Conservation (phyloP, 2,113 vertebrate species). For the Bagarius yarrelli region DNA sequence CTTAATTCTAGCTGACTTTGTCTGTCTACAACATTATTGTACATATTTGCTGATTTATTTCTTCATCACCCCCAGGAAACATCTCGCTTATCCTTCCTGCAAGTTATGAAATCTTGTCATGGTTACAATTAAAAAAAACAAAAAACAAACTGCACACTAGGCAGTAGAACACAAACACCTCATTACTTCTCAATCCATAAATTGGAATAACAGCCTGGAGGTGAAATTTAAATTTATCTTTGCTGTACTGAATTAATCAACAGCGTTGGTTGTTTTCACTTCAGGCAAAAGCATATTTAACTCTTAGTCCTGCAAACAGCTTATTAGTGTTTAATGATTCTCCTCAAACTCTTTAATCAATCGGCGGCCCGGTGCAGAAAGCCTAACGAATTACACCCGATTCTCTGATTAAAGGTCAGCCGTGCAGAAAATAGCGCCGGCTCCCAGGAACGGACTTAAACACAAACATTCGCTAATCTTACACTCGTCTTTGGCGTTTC, state of each 20-base stretch:
- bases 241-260: conserved; percentile 34
- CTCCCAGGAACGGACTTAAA: background rate
- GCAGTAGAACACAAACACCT: background rate
- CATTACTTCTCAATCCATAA: conserved; percentile 24
- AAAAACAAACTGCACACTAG: background rate
- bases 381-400: conserved; percentile 13
- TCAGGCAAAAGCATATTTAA: conserved; percentile 28
- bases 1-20: too few relatives aligned
- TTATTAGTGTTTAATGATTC: conserved; percentile 41
- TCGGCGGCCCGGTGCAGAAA: background rate
- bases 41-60: too few relatives aligned
- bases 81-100: background rate
- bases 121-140: background rate
- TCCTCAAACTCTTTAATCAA: conserved; percentile 33
- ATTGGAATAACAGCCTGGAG: conserved; percentile 18
- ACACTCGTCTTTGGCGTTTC: too few relatives aligned
- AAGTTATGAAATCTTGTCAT: background rate
- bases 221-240: conserved; percentile 26
- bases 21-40: too few relatives aligned
- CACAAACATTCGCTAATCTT: too few relatives aligned
- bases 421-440: conserved; percentile 1
- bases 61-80: too few relatives aligned
- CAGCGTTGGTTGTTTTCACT: conserved; percentile 54
- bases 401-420: conserved; percentile 32
- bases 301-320: conserved; percentile 33